Evolutionary conservation across 2,113 vertebrate genomes (phyloP).

Genomic region (Garra rufa): DNA sequence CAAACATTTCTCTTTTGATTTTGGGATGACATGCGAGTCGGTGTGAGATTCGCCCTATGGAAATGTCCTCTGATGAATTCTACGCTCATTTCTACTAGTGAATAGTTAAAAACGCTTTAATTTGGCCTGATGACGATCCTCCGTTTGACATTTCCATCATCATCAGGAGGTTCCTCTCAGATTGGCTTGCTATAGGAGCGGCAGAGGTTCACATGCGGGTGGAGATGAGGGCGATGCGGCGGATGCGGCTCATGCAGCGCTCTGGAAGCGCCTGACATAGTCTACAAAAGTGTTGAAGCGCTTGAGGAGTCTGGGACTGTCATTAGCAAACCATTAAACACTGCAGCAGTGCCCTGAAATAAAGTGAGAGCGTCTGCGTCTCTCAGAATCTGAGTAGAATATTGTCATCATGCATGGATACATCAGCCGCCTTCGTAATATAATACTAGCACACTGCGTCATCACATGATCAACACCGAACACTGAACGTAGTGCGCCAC

Average conservation of each 20-base stretch:
- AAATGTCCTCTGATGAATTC: neutral
- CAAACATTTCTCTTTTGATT: neutral
- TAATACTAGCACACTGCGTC: neutral
- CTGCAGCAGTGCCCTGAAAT: neutral
- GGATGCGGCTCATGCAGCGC: neutral
- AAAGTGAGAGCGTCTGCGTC: conserved; percentile 55
- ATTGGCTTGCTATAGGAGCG: conserved; percentile 52
- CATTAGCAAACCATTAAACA: neutral
- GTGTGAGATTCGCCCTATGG: neutral
- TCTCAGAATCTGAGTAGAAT: conserved; percentile 50
- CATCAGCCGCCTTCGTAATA: neutral
- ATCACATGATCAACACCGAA: neutral
- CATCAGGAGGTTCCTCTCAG: neutral
- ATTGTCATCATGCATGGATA: conserved; percentile 76
- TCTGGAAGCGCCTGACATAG: neutral
- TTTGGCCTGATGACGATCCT: neutral
- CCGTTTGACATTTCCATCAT: neutral
- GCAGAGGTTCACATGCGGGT: conserved; percentile 61
- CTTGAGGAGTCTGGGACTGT: no score
- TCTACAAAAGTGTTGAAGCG: conserved; percentile 12
- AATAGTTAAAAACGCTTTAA: neutral
- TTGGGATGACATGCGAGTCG: neutral
- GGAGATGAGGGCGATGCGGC: conserved; percentile 36
- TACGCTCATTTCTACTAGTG: neutral
- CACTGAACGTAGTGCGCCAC: no score